Percentiles rank a stretch among this genome's conserved stretches.
Conservation (phyloP, 2,888 invertebrate genomes). For the Agrochola circellaris region DNA sequence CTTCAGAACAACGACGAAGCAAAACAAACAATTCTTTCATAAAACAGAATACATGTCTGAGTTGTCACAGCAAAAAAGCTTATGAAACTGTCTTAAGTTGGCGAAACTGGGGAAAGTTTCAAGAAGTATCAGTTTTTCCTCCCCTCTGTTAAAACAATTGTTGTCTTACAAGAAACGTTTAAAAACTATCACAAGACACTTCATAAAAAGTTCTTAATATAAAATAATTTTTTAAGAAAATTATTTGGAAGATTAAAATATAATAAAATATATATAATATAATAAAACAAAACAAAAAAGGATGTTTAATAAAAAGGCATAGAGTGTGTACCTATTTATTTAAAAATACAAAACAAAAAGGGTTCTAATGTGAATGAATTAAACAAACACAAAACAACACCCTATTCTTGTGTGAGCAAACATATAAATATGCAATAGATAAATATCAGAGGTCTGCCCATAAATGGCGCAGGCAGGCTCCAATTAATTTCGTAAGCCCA, state of each 20-base stretch:
- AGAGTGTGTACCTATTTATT: constrained; percentile 39
- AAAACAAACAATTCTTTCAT: constrained; percentile 72
- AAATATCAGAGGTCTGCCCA: constrained; percentile 83
- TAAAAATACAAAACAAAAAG: constrained; percentile 60
- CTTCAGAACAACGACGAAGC: constrained; percentile 58
- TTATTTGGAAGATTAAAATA: neutral
- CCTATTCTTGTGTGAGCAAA: constrained; percentile 83
- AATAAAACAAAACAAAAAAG: neutral
- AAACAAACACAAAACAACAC: constrained; percentile 77
- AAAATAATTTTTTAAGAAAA: too few species aligned
- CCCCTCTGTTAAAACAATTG: constrained; percentile 59
- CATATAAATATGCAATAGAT: constrained; percentile 89
- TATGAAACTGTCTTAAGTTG: constrained; percentile 78
- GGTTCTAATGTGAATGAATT: constrained; percentile 77
- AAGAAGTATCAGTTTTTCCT: constrained; percentile 73
- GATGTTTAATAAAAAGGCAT: neutral
- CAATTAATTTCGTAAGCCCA: constrained; percentile 87
- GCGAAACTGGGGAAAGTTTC: constrained; percentile 69
- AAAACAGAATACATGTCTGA: constrained; percentile 75
- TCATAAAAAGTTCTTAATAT: too few species aligned
- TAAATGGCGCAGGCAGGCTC: constrained; percentile 78
- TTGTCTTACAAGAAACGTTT: constrained; percentile 35
- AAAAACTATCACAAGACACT: constrained; percentile 23
- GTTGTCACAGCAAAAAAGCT: constrained; percentile 80
- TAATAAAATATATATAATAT: too few species aligned